Evolutionary conservation across 2,797 vertebrate genomes (phyloP).

Genomic region (Clarias fuscus): DNA sequence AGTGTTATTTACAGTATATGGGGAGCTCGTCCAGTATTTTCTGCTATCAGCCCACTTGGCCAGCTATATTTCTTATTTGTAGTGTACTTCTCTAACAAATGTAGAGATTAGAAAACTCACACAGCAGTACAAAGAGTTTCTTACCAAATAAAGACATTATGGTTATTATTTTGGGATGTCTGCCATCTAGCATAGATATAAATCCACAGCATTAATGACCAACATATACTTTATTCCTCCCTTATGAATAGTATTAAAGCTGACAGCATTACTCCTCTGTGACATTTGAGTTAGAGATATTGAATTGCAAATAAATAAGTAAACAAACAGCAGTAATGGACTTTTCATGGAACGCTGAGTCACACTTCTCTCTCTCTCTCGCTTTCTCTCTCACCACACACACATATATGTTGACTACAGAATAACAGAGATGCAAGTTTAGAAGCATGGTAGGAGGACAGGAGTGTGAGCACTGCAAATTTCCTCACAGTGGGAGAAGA

Average conservation of each 20-base stretch:
- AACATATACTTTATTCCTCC: neutral
- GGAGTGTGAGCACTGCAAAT: constrained; percentile 27
- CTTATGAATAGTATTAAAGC: neutral
- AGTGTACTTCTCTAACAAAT: neutral
- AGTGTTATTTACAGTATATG: neutral
- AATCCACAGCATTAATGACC: neutral
- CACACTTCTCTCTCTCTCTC: too few species aligned
- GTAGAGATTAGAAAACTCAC: neutral
- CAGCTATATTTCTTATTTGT: neutral
- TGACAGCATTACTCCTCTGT: neutral
- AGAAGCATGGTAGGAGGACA: constrained; percentile 22
- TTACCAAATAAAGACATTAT: constrained; percentile 1
- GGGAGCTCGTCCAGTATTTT: neutral
- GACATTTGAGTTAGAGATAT: constrained; percentile 3
- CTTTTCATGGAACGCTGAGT: constrained; percentile 15
- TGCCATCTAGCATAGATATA: neutral
- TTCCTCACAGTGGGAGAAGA: constrained; percentile 45
- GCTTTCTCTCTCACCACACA: neutral
- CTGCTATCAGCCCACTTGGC: neutral
- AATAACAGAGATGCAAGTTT: constrained; percentile 8
- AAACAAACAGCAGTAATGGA: constrained; percentile 15
- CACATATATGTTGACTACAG: neutral
- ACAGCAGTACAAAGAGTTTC: neutral
- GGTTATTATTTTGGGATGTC: neutral
- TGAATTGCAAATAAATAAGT: constrained; percentile 6